Evolutionary conservation across 2,113 vertebrate species (phyloP).

Genomic region (Tricholaema leucomelas): DNA sequence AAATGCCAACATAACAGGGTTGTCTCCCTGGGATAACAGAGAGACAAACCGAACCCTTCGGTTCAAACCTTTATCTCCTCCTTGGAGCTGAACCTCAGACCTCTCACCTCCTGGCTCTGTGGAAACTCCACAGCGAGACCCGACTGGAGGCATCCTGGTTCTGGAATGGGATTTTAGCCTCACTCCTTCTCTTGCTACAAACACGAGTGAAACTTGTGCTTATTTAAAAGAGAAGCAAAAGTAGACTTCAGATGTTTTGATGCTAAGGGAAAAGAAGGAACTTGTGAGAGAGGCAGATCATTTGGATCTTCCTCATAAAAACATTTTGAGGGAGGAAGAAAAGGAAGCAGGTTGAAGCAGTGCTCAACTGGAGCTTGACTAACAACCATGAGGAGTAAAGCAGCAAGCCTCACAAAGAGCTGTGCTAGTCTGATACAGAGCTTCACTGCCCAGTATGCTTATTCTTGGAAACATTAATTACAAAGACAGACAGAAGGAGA

Average conservation of each 20-base stretch:
- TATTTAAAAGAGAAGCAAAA: neutral
- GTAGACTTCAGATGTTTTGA: neutral
- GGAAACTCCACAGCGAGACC: neutral
- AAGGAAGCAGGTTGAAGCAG: neutral
- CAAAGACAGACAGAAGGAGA: neutral
- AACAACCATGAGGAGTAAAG: neutral
- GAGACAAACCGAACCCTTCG: accelerated
- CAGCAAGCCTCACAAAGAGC: neutral
- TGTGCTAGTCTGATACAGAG: neutral
- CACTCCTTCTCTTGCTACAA: neutral
- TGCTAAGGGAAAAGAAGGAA: neutral
- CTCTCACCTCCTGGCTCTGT: neutral
- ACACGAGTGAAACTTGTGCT: neutral
- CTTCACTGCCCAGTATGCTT: neutral
- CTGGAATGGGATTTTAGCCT: neutral
- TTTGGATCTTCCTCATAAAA: neutral
- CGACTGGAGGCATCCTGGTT: neutral
- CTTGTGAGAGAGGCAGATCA: neutral
- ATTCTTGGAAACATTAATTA: neutral
- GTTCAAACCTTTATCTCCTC: neutral
- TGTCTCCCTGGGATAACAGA: neutral
- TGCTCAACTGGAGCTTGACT: neutral
- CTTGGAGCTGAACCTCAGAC: neutral
- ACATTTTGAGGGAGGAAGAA: neutral
- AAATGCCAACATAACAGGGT: neutral